Conservation (phyloP, 2,888 invertebrate species). For the Stenichneumon culpator region DNA sequence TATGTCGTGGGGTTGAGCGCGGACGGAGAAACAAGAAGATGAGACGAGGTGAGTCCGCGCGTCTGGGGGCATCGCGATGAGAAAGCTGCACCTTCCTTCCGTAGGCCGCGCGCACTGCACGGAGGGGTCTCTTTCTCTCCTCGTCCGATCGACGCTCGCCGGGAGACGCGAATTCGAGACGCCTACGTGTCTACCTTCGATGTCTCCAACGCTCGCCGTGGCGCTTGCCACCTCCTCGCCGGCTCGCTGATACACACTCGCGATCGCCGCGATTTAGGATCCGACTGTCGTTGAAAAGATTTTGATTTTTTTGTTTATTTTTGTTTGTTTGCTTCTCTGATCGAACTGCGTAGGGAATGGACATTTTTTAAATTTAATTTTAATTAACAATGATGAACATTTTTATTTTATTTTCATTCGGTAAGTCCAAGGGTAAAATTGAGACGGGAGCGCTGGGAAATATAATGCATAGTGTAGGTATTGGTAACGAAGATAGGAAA, state of each 20-base stretch:
- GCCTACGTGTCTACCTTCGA: constrained; percentile 64
- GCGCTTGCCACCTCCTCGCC: constrained; percentile 17
- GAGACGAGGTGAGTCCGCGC: constrained; percentile 25
- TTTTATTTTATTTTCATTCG: no score
- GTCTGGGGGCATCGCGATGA: constrained; percentile 49
- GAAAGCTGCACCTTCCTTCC: constrained; percentile 64
- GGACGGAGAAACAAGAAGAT: constrained; percentile 14
- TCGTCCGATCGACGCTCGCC: constrained; percentile 19
- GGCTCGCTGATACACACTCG: neutral
- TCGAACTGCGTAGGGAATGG: no score
- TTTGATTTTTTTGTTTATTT: no score
- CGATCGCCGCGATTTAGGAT: neutral
- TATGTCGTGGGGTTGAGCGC: constrained; percentile 8
- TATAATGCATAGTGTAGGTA: no score
- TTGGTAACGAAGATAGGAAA: neutral
- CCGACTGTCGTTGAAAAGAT: neutral
- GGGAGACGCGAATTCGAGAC: constrained; percentile 55
- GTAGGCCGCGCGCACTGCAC: constrained; percentile 53
- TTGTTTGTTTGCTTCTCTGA: neutral
- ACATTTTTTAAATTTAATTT: no score
- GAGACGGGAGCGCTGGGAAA: no score
- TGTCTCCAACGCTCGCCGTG: constrained; percentile 22
- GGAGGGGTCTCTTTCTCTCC: constrained; percentile 38
- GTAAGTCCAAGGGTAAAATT: no score
- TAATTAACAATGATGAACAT: no score